Evolutionary conservation across 2,888 invertebrate genomes (phyloP).

Genomic region (Agelastica alni): DNA sequence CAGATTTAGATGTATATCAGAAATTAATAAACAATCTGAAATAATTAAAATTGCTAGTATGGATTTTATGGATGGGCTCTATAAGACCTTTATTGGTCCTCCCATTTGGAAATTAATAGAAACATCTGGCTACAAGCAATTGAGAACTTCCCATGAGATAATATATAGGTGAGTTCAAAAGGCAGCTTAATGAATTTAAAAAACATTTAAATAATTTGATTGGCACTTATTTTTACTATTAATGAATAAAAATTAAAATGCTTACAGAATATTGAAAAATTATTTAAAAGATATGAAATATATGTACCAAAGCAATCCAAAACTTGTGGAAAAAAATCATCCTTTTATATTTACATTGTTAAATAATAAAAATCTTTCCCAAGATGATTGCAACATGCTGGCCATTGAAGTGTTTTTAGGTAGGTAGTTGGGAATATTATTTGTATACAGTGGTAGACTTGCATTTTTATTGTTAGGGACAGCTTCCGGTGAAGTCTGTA

Average conservation of each 20-base stretch:
- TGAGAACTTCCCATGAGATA: constrained; percentile 59
- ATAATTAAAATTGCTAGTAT: constrained; percentile 58
- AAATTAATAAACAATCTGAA: constrained; percentile 42
- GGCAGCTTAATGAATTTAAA: too few species aligned
- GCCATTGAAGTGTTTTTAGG: constrained; percentile 60
- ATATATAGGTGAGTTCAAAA: constrained; percentile 50
- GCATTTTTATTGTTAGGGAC: too few species aligned
- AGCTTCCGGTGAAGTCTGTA: too few species aligned
- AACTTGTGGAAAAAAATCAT: constrained; percentile 37
- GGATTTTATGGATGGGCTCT: constrained; percentile 58
- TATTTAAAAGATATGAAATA: constrained; percentile 36
- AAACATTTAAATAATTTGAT: too few species aligned
- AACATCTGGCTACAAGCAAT: constrained; percentile 58
- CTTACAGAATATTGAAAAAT: constrained; percentile 40
- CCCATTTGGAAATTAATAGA: constrained; percentile 59
- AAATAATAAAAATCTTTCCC: constrained; percentile 51
- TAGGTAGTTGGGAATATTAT: constrained; percentile 12
- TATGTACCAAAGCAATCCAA: constrained; percentile 34
- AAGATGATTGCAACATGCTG: constrained; percentile 59
- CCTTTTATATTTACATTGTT: constrained; percentile 53
- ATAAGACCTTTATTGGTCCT: constrained; percentile 57
- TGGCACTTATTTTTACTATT: too few species aligned
- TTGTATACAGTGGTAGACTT: too few species aligned
- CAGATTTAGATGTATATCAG: constrained; percentile 54
- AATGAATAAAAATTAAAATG: too few species aligned